Base-by-base conservation (phyloP, 2,797 vertebrate species). In the Dermochelys coriacea region DNA sequence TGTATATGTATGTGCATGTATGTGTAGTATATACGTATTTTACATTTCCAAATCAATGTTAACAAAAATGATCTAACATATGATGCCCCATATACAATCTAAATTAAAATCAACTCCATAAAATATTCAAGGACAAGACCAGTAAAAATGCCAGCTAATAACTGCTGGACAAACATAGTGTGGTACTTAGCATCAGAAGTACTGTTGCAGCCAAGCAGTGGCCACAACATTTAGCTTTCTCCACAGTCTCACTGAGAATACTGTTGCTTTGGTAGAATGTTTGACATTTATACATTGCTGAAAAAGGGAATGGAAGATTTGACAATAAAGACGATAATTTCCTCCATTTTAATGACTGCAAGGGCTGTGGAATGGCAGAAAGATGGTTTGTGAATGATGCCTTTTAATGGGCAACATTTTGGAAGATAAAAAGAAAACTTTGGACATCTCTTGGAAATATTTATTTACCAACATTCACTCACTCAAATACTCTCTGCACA, bases 11-110 rank as follows among this genome's bases (percentile, higher is more conserved):
- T 6, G n/a, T 71, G 12, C 1, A 47, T 14, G 18, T 68, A 68
- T 21, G 9, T n/a, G 10, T 2, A 57, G 29, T 4, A 34, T 15
- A 68, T 1, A 51, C 1, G 31, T 0, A 64, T 51, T 87, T 89
- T 37, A 31, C 2, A 82, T 57, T 89, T 91, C 19, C 23, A 85
- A 86, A 87, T 18, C 6, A 85, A 71, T 8, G 47, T 41, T 87
- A 12, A 49, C 6, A 37, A 64, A 6, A n/a, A 2, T 8, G 8
- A 81, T 51, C 45, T 0, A 2, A 14, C 7, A 41, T 8, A 52
- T 61, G 2, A 12, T 14, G 57, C 2, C 8, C 80, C 21, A 0
- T 12, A 41, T 0, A 0, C 0, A 3, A 41, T n/a, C 6, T 71
- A 51, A 79, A 85, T 1, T 81, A 89, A 83, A 74, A 5, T 3